phyloP scores from a whole-genome alignment of 37 sponge, comb jelly and placozoan genomes.

The Geodia barretti region DNA sequence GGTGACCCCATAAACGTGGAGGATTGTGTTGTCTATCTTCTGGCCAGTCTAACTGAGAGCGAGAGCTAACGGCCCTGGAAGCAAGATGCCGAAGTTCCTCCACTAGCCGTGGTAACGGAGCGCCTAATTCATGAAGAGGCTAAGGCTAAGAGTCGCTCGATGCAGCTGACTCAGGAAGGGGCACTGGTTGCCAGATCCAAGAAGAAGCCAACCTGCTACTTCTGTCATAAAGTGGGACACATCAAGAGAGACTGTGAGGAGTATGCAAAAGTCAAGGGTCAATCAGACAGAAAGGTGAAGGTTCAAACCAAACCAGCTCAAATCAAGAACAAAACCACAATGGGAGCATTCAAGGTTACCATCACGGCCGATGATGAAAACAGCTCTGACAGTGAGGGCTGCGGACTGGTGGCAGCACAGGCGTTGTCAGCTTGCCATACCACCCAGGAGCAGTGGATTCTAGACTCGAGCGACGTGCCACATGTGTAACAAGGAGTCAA shows the following conservation, averaged over 20 bases:
- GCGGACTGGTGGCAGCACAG: constrained; percentile 21
- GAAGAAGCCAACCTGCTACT: constrained; percentile 30
- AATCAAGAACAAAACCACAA: constrained; percentile 36
- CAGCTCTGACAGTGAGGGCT: constrained; percentile 18
- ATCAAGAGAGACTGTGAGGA: constrained; percentile 32
- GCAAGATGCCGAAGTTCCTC: too few species aligned
- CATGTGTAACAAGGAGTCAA: constrained; percentile 29
- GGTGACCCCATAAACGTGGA: constrained; percentile 38
- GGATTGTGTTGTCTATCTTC: constrained; percentile 53
- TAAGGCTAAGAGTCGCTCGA: constrained; percentile 17
- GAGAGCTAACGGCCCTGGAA: constrained; percentile 55
- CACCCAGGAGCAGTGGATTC: constrained; percentile 36
- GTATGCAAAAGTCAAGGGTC: constrained; percentile 19
- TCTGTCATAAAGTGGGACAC: constrained; percentile 30
- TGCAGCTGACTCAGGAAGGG: constrained; percentile 13
- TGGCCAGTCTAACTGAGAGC: constrained; percentile 56
- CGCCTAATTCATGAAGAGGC: constrained; percentile 35
- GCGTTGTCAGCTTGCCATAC: constrained; percentile 3
- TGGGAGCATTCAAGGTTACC: constrained; percentile 42
- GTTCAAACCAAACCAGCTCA: constrained; percentile 1
- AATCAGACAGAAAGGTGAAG: too few species aligned
- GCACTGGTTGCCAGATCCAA: constrained; percentile 15
- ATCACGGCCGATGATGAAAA: constrained; percentile 39
- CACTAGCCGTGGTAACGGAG: constrained; percentile 25
- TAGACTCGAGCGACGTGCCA: constrained; percentile 59